Conservation (phyloP, 2,113 vertebrate genomes). For the Gobio gobio region DNA sequence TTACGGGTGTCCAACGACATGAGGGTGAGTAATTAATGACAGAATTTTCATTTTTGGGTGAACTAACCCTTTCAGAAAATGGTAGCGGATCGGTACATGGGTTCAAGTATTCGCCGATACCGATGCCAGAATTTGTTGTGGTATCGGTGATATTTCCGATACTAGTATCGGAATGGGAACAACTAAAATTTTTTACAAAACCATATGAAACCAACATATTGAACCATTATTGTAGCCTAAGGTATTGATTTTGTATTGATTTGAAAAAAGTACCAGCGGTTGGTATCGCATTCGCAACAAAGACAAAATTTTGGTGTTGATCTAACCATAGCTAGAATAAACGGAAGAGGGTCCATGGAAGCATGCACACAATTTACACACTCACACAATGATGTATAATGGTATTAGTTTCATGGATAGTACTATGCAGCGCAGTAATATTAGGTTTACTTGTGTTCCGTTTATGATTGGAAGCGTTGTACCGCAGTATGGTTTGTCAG, state of each 20-base stretch:
- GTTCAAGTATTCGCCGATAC: no score
- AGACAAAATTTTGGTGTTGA: neutral
- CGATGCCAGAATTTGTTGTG: no score
- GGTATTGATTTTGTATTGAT: neutral
- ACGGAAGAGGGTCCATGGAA: neutral
- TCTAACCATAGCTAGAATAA: neutral
- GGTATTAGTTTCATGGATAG: conserved; percentile 39
- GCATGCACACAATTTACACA: conserved; percentile 10
- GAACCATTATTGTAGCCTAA: neutral
- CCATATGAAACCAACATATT: no score
- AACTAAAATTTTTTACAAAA: no score
- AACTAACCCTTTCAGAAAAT: no score
- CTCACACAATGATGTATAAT: neutral
- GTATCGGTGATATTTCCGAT: no score
- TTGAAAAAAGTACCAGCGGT: neutral
- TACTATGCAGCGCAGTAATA: conserved; percentile 19
- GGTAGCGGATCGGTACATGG: no score
- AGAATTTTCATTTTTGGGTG: no score
- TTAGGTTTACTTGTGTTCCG: conserved; percentile 47
- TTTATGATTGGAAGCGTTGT: conserved; percentile 50
- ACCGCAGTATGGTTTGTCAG: conserved; percentile 51
- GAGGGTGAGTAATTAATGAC: no score
- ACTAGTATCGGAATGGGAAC: no score
- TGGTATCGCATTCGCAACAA: neutral
- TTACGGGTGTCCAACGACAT: no score